A percentile compares a stretch with the other conserved stretches of the same genome.
phyloP scores from a whole-genome alignment of 2,888 invertebrate species.

The Rhogogaster chlorosoma region DNA sequence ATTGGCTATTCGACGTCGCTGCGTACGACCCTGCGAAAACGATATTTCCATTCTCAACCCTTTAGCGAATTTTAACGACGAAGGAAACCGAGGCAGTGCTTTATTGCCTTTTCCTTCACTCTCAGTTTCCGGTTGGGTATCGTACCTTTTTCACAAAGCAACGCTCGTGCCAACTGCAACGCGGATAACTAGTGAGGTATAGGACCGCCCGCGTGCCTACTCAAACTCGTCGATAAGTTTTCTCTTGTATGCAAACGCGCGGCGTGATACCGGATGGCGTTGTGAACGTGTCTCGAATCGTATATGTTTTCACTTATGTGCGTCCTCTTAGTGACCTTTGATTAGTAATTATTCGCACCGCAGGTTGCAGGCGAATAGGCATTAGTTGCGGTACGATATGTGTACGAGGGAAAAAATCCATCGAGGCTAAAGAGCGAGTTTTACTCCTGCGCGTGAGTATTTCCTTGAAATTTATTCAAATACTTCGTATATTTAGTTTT shows the following conservation, averaged over 20 bases:
- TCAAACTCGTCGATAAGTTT: constrained; percentile 1
- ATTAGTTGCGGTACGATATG: not conserved
- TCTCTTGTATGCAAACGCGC: constrained; percentile 29
- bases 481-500: constrained; percentile 10
- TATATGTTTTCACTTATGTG: not conserved
- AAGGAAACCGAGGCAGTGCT: not conserved
- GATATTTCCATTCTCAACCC: not conserved
- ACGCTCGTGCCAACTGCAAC: not conserved
- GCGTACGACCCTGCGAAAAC: not conserved
- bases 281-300: constrained; percentile 17
- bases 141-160: not conserved
- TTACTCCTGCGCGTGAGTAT: not conserved
- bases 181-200: no score
- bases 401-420: not conserved
- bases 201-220: no score
- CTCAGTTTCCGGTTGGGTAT: not conserved
- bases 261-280: constrained; percentile 32
- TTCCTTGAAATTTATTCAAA: constrained; percentile 9
- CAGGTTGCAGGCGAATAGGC: not conserved
- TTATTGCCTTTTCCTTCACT: not conserved
- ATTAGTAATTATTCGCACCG: constrained; percentile 37
- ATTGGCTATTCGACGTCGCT: constrained; percentile 33
- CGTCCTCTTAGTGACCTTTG: constrained; percentile 26
- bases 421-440: not conserved
- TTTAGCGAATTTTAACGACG: not conserved